phyloP scores from a whole-genome alignment of 2,113 vertebrate species.

The Bucco capensis region DNA sequence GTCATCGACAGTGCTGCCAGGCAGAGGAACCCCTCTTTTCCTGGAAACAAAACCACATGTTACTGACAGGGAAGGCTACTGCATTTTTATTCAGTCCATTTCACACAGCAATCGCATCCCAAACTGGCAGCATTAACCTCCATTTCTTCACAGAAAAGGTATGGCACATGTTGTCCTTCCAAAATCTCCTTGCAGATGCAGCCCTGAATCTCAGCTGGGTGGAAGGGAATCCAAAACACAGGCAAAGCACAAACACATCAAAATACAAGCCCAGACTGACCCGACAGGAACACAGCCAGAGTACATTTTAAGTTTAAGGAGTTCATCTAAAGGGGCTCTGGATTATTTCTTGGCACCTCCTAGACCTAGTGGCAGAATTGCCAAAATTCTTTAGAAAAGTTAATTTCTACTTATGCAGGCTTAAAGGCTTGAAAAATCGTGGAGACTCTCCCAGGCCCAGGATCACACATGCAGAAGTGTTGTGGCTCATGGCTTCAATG shows the following conservation, averaged over 20 bases:
- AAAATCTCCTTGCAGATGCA: background rate
- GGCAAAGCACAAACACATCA: background rate
- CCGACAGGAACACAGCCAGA: background rate
- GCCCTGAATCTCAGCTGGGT: background rate
- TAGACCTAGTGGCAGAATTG: background rate
- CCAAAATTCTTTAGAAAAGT: background rate
- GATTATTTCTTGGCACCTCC: conserved; percentile 5
- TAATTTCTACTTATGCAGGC: background rate
- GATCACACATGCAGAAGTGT: background rate
- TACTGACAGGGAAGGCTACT: background rate
- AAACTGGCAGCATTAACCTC: background rate
- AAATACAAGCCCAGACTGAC: background rate
- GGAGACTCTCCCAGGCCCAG: background rate
- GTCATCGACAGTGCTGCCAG: conserved; percentile 55
- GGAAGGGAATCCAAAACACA: background rate
- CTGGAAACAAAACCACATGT: conserved; percentile 46
- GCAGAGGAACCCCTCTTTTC: conserved; percentile 79
- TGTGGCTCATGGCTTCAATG: rapidly evolving
- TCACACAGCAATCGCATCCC: rapidly evolving
- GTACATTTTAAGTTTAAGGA: background rate
- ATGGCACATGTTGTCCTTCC: background rate
- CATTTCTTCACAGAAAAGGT: background rate
- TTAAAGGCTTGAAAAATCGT: background rate
- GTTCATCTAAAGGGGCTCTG: background rate
- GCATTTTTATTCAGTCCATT: background rate